Evolutionary conservation across 2,113 vertebrate species (phyloP), one percentile per base, ranked within the genome.

Genomic region (Thamnophis sirtalis): DNA sequence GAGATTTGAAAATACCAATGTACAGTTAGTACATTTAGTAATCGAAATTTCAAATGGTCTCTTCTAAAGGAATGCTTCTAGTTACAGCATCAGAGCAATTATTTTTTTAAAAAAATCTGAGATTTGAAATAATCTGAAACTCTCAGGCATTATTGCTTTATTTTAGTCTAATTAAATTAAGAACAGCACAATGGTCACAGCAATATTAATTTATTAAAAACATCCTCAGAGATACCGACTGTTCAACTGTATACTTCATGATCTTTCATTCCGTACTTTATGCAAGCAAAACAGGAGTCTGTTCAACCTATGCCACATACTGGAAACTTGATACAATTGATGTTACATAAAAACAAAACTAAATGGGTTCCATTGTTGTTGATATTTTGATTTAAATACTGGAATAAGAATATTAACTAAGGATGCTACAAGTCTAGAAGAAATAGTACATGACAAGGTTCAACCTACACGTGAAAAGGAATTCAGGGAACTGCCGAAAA

Each of bases 261-360:
- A 15, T 95, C 51, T 89, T 93, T 96, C 91, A 95, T 96, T n/a
- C n/a, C 43, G 56, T 91, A 94, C 63, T 93, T 88, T 91, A 94
- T 93, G 95, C 92, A 95, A 95, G 84, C 0, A 0, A 91, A 91
- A 96, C 91, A 89, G 33, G 87, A 89, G 80, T 33, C 55, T 53
- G 24, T 11, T 63, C n/a, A 49, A 86, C 33, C 55, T 89, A 80
- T 48, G 80, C 55, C 88, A 92, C 80, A 89, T 63, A 86, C 13
- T 84, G 53, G 48, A 92, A 51, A 89, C 49, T 84, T 33, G 48
- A 85, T 80, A 94, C 60, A 95, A 93, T 92, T 87, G 55, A 92
- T 0, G 1, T 4, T 93, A 87, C 93, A 93, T 58, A 87, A 15
- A 89, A 68, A 80, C 90, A 94, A 93, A 92, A 92, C 28, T 56